phyloP scores from a whole-genome alignment of 2,888 invertebrate genomes.

The Trachelus troglodyta region DNA sequence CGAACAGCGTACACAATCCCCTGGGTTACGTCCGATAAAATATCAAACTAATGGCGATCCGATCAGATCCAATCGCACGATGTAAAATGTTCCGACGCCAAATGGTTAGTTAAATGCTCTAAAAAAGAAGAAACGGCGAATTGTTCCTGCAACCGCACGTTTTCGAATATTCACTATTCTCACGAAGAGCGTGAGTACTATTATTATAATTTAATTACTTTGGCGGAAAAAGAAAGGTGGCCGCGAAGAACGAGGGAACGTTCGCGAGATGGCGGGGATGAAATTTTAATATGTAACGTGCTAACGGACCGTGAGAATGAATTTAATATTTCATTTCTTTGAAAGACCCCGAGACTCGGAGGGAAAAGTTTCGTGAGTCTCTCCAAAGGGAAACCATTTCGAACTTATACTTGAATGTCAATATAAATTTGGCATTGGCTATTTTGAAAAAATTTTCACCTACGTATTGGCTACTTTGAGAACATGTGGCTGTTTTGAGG shows the following conservation, averaged over 20 bases:
- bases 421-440: neutral
- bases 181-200: neutral
- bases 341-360: slow-evolving; percentile 15
- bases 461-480: too few species aligned
- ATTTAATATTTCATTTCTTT: slow-evolving; percentile 47
- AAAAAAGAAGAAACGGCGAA: neutral
- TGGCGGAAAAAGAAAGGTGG: slow-evolving; percentile 32
- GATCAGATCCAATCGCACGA: neutral
- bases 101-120: neutral
- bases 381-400: neutral
- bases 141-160: neutral
- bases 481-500: too few species aligned
- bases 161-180: neutral
- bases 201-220: slow-evolving; percentile 37
- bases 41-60: neutral
- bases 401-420: neutral
- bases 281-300: slow-evolving; percentile 43
- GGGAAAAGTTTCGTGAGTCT: neutral
- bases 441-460: too few species aligned
- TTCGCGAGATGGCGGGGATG: slow-evolving; percentile 21
- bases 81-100: neutral
- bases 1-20: neutral
- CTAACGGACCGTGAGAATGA: slow-evolving; percentile 36
- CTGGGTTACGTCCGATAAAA: neutral
- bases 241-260: slow-evolving; percentile 23